Percentiles rank a stretch among this genome's conserved stretches.
These are phyloP conservation scores for Crotalus horridus DNA, from an alignment of 2,113 vertebrate genomes.

Conservation along the genomic window DNA sequence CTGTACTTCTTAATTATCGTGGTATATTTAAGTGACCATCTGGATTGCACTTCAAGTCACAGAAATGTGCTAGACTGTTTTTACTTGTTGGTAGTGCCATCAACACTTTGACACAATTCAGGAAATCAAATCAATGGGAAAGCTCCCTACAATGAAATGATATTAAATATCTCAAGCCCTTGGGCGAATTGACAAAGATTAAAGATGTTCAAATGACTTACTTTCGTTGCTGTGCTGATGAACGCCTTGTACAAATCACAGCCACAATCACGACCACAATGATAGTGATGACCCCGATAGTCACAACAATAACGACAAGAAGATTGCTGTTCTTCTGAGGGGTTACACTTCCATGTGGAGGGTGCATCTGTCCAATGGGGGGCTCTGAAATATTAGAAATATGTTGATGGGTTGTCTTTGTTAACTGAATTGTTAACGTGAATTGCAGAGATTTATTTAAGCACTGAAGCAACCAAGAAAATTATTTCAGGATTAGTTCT, in stretches of 20 bases:
- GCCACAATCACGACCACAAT: constrained; percentile 81
- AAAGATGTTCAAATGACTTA: constrained; percentile 60
- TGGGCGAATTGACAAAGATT: background rate
- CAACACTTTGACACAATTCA: background rate
- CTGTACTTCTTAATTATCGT: background rate
- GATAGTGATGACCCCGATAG: constrained; percentile 80
- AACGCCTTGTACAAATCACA: constrained; percentile 85
- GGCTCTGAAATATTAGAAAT: constrained; percentile 72
- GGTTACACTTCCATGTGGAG: constrained; percentile 85
- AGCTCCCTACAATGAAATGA: background rate
- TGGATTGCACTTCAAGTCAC: background rate
- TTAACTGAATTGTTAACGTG: background rate
- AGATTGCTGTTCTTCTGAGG: constrained; percentile 91
- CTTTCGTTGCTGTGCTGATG: constrained; percentile 92
- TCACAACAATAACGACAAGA: constrained; percentile 87
- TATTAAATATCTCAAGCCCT: background rate
- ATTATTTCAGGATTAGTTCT: background rate
- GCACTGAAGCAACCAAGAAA: background rate
- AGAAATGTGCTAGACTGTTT: background rate
- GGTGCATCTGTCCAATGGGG: constrained; percentile 91
- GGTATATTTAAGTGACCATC: background rate
- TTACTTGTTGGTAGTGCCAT: background rate
- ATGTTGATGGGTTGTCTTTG: background rate
- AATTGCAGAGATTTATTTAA: background rate
- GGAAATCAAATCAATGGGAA: background rate